Evolutionary conservation across 2,888 invertebrate species (phyloP).

Genomic region (Stenichneumon culpator): DNA sequence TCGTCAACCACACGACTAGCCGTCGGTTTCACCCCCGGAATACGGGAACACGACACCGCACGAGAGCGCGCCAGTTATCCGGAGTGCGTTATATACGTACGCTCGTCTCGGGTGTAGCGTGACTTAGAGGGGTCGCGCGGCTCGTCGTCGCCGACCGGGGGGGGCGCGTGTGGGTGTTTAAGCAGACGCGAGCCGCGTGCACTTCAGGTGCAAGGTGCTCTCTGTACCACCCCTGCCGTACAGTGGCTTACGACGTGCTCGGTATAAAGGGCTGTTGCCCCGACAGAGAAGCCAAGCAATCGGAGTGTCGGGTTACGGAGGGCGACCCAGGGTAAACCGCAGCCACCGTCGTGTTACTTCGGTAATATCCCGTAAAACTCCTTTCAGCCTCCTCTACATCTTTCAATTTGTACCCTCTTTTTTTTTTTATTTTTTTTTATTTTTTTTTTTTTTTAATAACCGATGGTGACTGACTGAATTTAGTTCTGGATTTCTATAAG

Average conservation of each 20-base stretch:
- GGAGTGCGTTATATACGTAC: conserved; percentile 20
- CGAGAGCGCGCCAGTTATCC: conserved; percentile 35
- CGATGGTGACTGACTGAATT: background rate
- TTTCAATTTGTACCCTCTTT: background rate
- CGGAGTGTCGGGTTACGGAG: conserved; percentile 82
- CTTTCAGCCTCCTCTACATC: conserved; percentile 9
- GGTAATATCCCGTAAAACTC: conserved; percentile 47
- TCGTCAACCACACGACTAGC: conserved; percentile 25
- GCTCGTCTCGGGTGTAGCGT: conserved; percentile 44
- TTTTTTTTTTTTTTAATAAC: background rate
- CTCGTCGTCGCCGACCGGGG: conserved; percentile 43
- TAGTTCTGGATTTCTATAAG: background rate
- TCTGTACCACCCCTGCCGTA: conserved; percentile 53
- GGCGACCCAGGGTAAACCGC: conserved; percentile 82
- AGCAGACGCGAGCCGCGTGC: conserved; percentile 3
- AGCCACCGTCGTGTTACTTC: conserved; percentile 65
- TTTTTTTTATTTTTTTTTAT: background rate
- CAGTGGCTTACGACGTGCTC: conserved; percentile 52
- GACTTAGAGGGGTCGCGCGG: conserved; percentile 47
- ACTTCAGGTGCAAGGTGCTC: conserved; percentile 58
- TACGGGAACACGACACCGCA: conserved; percentile 40
- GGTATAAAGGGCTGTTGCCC: conserved; percentile 83
- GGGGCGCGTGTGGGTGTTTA: conserved; percentile 37
- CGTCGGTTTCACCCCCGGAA: conserved; percentile 7
- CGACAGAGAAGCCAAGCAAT: conserved; percentile 85